Evolutionary conservation across 2,113 vertebrate species (phyloP), one percentile per base, ranked within the genome.

Genomic region (Anoplopoma fimbria): DNA sequence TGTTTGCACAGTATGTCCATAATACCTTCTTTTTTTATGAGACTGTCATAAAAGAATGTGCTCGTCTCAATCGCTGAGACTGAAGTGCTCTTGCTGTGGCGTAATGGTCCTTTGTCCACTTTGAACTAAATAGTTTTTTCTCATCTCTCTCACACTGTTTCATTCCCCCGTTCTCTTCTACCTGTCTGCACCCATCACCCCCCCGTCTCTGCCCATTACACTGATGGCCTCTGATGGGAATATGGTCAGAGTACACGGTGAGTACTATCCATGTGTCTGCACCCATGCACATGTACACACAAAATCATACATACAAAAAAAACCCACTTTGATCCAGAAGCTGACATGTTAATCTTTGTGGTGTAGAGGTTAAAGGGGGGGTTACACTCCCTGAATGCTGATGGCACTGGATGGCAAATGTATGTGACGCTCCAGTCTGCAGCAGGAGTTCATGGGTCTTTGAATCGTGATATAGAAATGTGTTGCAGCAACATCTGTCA

Each of bases 191-290:
- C 49, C 1, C 42, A 19, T 53, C 75, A 34, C 76, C 38, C 67
- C 53, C 42, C 71, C 61, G 23, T 65, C 45, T 51, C 64, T 82
- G 31, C 76, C 84, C 72, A 60, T 87, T 75, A 63, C 9, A 57
- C 69, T 49, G 63, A 81, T 86, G 83, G 47, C 27, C 38, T 80
- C 81, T 77, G 79, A 75, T 75, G 87, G 87, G 51, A 65, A 81
- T 67, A 33, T 60, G 76, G 23, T 78, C 90, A 94, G 93, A 94
- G 82, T 94, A 94, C 90, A 94, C 93, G 42, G 93, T 94, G 85
- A 93, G 93, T 93, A 77, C 31, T 61, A 55, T 58, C n/a, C 63
- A 42, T 42, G 12, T 77, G 45, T 57, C 65, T 34, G n/a, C 76
- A 51, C 40, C 3, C 68, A 53, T 21, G 10, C 55, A 60, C 62